A percentile compares a stretch with the other conserved stretches of the same genome.
These are phyloP conservation scores for Lucilia sericata DNA, from an alignment of 1,140 invertebrate genomes.

Conservation along the genomic window DNA sequence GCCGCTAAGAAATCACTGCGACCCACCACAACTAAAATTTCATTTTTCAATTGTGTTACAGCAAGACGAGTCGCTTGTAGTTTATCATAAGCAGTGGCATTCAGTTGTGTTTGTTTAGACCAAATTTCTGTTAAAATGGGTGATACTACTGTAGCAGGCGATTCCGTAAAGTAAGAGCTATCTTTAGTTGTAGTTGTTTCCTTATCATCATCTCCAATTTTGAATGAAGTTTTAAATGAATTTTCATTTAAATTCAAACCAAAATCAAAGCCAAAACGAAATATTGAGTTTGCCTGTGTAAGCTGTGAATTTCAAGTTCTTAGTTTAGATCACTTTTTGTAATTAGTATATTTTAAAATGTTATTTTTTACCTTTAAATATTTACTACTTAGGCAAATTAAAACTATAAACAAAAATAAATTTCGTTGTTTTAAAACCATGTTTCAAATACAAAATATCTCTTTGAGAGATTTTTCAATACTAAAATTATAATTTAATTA, in stretches of 20 bases:
- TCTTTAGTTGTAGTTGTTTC: not conserved
- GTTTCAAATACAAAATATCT: not conserved
- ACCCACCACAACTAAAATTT: slow-evolving; percentile 54
- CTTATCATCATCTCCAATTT: not conserved
- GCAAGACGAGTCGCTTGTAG: slow-evolving; percentile 16
- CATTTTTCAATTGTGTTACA: slow-evolving; percentile 49
- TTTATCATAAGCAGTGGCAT: slow-evolving; percentile 12
- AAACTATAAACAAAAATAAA: not conserved
- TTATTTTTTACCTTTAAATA: not conserved
- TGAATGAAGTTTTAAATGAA: not conserved
- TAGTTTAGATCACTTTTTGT: not conserved
- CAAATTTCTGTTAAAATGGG: slow-evolving; percentile 27
- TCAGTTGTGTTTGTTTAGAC: slow-evolving; percentile 20
- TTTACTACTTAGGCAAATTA: not conserved
- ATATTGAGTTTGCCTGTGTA: slow-evolving; percentile 20
- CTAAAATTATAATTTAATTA: not conserved
- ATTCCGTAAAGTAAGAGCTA: not conserved
- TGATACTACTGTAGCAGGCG: not conserved
- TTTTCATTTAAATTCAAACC: slow-evolving; percentile 30
- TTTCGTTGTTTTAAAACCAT: not conserved
- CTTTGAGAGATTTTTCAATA: not conserved
- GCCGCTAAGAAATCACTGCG: slow-evolving; percentile 56
- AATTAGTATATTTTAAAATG: no score
- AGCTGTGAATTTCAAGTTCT: not conserved
- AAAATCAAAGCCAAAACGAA: slow-evolving; percentile 43